Conservation (phyloP, 2,888 invertebrate genomes). For the Tiphia femorata region DNA sequence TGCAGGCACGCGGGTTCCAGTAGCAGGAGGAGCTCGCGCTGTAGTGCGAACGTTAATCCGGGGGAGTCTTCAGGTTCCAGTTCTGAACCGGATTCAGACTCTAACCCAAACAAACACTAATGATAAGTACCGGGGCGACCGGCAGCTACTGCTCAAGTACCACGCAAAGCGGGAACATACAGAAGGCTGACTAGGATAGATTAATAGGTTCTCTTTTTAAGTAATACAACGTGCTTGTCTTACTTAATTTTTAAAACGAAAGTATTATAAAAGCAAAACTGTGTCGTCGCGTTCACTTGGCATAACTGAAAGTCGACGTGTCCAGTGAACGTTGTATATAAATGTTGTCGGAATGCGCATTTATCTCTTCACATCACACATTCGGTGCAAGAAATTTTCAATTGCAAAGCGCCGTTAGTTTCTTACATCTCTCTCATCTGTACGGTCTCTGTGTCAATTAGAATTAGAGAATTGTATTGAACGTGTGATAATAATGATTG, state of each 20-base stretch:
- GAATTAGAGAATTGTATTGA: too few relatives aligned
- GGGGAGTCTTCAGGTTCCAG: slow-evolving; percentile 66
- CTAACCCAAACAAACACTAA: slow-evolving; percentile 61
- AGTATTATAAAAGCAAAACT: slow-evolving; percentile 35
- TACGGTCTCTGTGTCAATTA: too few relatives aligned
- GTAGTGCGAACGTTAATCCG: slow-evolving; percentile 63
- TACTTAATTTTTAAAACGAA: slow-evolving; percentile 41
- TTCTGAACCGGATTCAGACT: slow-evolving; percentile 66
- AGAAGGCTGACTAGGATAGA: slow-evolving; percentile 69
- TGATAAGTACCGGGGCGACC: slow-evolving; percentile 56
- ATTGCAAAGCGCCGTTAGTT: too few relatives aligned
- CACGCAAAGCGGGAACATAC: slow-evolving; percentile 66
- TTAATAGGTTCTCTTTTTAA: slow-evolving; percentile 33
- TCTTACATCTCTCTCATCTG: too few relatives aligned
- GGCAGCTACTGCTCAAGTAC: slow-evolving; percentile 67
- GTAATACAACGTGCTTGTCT: slow-evolving; percentile 43
- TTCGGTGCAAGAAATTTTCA: too few relatives aligned
- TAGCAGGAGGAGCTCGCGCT: slow-evolving; percentile 64
- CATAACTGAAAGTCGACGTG: slow-evolving; percentile 26
- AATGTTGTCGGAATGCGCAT: too few relatives aligned
- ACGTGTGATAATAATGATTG: too few relatives aligned
- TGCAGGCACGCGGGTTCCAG: slow-evolving; percentile 62
- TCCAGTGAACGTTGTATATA: too few relatives aligned
- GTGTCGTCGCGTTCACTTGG: slow-evolving; percentile 28
- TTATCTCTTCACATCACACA: too few relatives aligned